phyloP scores from a whole-genome alignment of 2,797 vertebrate species.

The Steatocranus sp. region DNA sequence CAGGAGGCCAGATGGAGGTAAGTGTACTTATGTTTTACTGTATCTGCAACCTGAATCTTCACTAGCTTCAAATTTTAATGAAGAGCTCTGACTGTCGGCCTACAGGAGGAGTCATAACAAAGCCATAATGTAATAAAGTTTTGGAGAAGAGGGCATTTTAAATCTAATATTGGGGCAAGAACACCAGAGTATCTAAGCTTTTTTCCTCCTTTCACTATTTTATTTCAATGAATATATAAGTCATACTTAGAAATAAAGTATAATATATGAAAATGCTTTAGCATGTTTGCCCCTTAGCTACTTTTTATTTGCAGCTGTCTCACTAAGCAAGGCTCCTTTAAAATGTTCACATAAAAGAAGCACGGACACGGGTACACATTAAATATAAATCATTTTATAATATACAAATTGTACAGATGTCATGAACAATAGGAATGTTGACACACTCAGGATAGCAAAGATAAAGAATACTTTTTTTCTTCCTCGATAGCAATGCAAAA shows the following conservation, averaged over 20 bases:
- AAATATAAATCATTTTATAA: constrained; percentile 87
- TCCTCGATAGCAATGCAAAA: constrained; percentile 46
- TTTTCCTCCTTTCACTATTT: background rate
- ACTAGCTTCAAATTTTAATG: background rate
- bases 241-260: accelerated
- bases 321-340: background rate
- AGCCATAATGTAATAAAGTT: background rate
- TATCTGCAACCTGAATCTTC: background rate
- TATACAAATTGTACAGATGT: constrained; percentile 85
- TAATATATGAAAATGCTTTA: background rate
- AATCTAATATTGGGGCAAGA: background rate
- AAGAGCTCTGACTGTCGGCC: background rate
- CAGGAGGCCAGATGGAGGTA: background rate
- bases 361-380: constrained; percentile 65
- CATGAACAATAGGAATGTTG: constrained; percentile 67
- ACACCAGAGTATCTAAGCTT: background rate
- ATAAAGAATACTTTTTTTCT: constrained; percentile 54
- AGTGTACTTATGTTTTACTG: background rate
- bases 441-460: constrained; percentile 56
- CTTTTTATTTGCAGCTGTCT: background rate
- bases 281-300: background rate
- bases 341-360: constrained; percentile 17
- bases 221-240: background rate
- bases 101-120: accelerated
- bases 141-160: background rate